These are phyloP conservation scores for Misgurnus anguillicaudatus DNA, from an alignment of 2,113 vertebrate genomes.

Conservation along the genomic window DNA sequence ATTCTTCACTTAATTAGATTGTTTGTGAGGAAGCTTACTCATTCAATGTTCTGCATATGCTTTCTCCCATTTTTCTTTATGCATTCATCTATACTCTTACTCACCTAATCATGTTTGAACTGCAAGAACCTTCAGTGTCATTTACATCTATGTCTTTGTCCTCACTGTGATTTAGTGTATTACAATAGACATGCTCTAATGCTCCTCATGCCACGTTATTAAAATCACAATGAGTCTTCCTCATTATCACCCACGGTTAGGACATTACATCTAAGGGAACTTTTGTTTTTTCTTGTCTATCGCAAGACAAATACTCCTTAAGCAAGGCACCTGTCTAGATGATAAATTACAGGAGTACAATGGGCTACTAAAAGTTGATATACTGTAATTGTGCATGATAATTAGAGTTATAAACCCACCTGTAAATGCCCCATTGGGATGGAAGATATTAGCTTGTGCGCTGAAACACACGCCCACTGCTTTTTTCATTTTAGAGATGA, in stretches of 20 bases:
- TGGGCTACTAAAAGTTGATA: slow-evolving; percentile 75
- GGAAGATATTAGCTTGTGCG: slow-evolving; percentile 73
- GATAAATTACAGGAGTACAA: slow-evolving; percentile 69
- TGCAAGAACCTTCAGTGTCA: background rate
- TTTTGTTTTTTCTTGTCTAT: slow-evolving; percentile 55
- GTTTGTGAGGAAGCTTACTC: slow-evolving; percentile 16
- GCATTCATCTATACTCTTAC: background rate
- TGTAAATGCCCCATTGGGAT: slow-evolving; percentile 78
- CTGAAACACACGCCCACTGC: slow-evolving; percentile 76
- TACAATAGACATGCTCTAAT: slow-evolving; percentile 42
- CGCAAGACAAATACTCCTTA: slow-evolving; percentile 60
- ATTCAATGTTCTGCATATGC: slow-evolving; percentile 38
- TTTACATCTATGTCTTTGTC: slow-evolving; percentile 21
- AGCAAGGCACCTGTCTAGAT: slow-evolving; percentile 67
- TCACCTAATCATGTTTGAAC: slow-evolving; percentile 19
- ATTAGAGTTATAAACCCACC: slow-evolving; percentile 80
- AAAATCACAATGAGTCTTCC: slow-evolving; percentile 50
- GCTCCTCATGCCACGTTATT: slow-evolving; percentile 47
- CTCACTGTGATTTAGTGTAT: slow-evolving; percentile 47
- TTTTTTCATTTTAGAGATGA: slow-evolving; percentile 79
- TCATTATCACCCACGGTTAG: slow-evolving; percentile 51
- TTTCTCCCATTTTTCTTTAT: slow-evolving; percentile 8
- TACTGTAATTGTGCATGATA: slow-evolving; percentile 77
- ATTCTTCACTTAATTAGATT: background rate
- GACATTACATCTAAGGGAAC: slow-evolving; percentile 54